A percentile compares a stretch with the other conserved stretches of the same genome.
These are phyloP conservation scores for Spongia lamella DNA, from an alignment of 37 sponge, comb jelly and placozoan species.

Conservation along the genomic window DNA sequence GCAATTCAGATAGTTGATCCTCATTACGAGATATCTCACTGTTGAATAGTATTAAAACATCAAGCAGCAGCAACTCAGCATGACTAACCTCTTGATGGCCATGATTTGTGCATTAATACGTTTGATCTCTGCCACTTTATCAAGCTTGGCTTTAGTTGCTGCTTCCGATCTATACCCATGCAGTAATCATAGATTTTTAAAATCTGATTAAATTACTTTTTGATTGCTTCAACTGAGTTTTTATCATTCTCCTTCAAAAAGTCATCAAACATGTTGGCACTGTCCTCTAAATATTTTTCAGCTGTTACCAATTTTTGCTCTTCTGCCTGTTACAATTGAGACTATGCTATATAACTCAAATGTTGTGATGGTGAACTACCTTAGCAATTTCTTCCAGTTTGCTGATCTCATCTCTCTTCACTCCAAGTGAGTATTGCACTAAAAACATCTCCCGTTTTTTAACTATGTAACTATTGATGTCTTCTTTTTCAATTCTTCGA, in stretches of 20 bases:
- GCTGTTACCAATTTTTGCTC: slow-evolving; percentile 87
- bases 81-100: slow-evolving; percentile 71
- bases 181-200: background rate
- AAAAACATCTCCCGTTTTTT: slow-evolving; percentile 95
- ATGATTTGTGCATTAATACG: slow-evolving; percentile 83
- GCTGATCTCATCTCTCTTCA: slow-evolving; percentile 90
- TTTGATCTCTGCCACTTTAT: slow-evolving; percentile 90
- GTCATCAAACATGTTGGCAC: slow-evolving; percentile 95
- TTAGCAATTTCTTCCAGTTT: slow-evolving; percentile 88
- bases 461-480: slow-evolving; percentile 67
- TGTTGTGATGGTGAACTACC: slow-evolving; percentile 19
- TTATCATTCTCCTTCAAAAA: slow-evolving; percentile 96
- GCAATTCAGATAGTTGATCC: slow-evolving; percentile 79
- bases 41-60: background rate
- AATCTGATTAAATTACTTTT: slow-evolving; percentile 42
- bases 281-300: slow-evolving; percentile 90
- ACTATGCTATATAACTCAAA: background rate
- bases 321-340: slow-evolving; percentile 57
- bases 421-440: slow-evolving; percentile 91
- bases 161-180: slow-evolving; percentile 70
- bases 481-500: slow-evolving; percentile 90
- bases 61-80: background rate
- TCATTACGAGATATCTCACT: slow-evolving; percentile 94
- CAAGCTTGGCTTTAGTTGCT: slow-evolving; percentile 90
- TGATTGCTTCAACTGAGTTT: slow-evolving; percentile 94